Base-by-base conservation (phyloP, 2,888 invertebrate genomes). In the Polietes domitor region DNA sequence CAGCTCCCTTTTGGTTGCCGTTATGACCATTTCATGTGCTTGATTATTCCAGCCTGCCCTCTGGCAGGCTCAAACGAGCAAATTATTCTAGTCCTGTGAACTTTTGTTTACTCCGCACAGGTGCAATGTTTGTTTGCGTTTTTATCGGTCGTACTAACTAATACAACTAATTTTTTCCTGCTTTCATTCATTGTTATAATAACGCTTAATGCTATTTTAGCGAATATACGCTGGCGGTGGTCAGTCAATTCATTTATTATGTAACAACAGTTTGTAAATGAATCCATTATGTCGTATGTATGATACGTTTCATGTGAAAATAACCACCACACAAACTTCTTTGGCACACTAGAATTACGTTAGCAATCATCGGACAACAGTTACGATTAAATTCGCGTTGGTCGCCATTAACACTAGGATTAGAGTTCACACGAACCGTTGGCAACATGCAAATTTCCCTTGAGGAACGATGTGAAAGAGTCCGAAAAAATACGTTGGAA, bases 191-290 rank as follows among this genome's bases (percentile, higher is more conserved):
- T 41, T 12, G 15, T 10, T 41, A 10, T 41, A 41, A 41, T 41
- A 47, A 47, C 47, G 21, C n/a, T 15, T 41, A 43, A 65, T 65
- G 68, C 19, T 68, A 32, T 17, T 28, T 63, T 32, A 26, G 28
- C 43, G 43, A 41, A 41, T 68, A 28, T 17, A 43, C 37, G 41
- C 9, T 43, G 24, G 61, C 15, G 24, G 24, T 26, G 24, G 19
- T 43, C 41, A 68, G 4, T 37, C n/a, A 28, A 61, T 68, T 41
- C 68, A 68, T 68, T 12, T 43, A 41, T 24, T 68, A 68, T 41
- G 68, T 68, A 68, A 68, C 37, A 43, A 24, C 7, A 68, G 24
- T 68, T 41, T 41, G 68, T 43, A 68, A 68, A 68, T 41, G 37
- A 68, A 41, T 24, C 24, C 21, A 68, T 68, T 43, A 68, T 21